Evolutionary conservation across 1,140 invertebrate species (phyloP).

Genomic region (Uloborus diversus): DNA sequence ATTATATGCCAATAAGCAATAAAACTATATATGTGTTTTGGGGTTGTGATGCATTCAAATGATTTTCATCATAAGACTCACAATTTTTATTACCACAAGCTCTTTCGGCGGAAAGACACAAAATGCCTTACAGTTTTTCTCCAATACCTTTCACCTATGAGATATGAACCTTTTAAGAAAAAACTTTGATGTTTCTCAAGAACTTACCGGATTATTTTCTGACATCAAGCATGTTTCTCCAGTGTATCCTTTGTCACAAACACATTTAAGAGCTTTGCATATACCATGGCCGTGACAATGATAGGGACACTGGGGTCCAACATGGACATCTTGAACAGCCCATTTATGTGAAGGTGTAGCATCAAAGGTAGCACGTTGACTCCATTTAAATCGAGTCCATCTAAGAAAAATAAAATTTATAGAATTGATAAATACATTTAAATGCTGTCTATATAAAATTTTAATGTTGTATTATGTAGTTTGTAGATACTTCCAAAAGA

Average conservation of each 20-base stretch:
- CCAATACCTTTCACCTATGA: too few species aligned
- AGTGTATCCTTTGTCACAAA: slow-evolving; percentile 50
- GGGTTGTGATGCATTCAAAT: too few species aligned
- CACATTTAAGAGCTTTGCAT: slow-evolving; percentile 19
- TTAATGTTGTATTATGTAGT: too few species aligned
- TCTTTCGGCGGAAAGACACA: too few species aligned
- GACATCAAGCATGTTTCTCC: slow-evolving; percentile 11
- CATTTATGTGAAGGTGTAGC: slow-evolving; percentile 36
- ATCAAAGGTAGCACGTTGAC: slow-evolving; percentile 36
- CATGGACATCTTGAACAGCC: slow-evolving; percentile 45
- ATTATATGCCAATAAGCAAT: too few species aligned
- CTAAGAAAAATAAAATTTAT: slow-evolving; percentile 3
- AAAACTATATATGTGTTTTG: too few species aligned
- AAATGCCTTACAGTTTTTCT: too few species aligned
- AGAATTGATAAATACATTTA: not conserved
- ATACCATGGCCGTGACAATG: slow-evolving; percentile 45
- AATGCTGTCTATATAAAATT: not conserved
- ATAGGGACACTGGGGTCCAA: slow-evolving; percentile 48
- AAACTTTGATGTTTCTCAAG: too few species aligned
- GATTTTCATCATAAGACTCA: too few species aligned
- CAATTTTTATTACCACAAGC: too few species aligned
- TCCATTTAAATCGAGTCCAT: slow-evolving; percentile 53
- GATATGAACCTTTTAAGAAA: too few species aligned
- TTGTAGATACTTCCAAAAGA: too few species aligned
- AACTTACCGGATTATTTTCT: slow-evolving; percentile 32